Evolutionary conservation across 2,797 vertebrate genomes (phyloP).

Genomic region (Sternarchorhynchus goeldii): DNA sequence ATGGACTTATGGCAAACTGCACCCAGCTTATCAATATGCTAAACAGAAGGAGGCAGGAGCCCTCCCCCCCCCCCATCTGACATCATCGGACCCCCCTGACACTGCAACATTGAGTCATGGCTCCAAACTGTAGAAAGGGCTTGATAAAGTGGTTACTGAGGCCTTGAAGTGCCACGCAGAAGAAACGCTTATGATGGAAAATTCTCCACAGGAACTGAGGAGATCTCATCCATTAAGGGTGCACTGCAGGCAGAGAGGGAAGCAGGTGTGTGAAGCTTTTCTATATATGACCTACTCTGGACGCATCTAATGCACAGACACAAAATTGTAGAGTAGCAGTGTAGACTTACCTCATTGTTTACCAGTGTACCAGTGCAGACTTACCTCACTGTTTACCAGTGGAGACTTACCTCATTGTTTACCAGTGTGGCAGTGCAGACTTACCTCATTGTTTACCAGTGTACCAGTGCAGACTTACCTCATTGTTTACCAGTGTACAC

Average conservation of each 20-base stretch:
- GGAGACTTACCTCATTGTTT: too few relatives aligned
- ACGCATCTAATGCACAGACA: constrained; percentile 21
- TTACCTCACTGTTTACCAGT: too few relatives aligned
- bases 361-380: constrained; percentile 1
- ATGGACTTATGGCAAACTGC: constrained; percentile 5
- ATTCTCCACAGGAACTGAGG: neutral
- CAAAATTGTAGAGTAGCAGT: neutral
- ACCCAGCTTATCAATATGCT: neutral
- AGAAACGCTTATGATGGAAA: neutral
- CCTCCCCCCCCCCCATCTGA: neutral
- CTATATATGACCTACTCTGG: constrained; percentile 15
- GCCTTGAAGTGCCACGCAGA: constrained; percentile 12
- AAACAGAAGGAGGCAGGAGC: neutral
- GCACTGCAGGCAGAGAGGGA: constrained; percentile 13
- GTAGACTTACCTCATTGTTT: neutral
- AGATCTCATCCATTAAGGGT: constrained; percentile 16
- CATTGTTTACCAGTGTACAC: neutral
- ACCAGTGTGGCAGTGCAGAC: constrained; percentile 1
- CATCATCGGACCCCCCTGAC: neutral
- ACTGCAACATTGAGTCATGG: neutral
- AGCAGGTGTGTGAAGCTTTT: neutral
- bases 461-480: neutral
- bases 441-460: neutral
- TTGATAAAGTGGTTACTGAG: constrained; percentile 3
- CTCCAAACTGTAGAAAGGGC: neutral